A percentile compares a stretch with the other conserved stretches of the same genome.
These are phyloP conservation scores for Megaceryle maxima DNA, from an alignment of 2,113 vertebrate species.

Conservation along the genomic window DNA sequence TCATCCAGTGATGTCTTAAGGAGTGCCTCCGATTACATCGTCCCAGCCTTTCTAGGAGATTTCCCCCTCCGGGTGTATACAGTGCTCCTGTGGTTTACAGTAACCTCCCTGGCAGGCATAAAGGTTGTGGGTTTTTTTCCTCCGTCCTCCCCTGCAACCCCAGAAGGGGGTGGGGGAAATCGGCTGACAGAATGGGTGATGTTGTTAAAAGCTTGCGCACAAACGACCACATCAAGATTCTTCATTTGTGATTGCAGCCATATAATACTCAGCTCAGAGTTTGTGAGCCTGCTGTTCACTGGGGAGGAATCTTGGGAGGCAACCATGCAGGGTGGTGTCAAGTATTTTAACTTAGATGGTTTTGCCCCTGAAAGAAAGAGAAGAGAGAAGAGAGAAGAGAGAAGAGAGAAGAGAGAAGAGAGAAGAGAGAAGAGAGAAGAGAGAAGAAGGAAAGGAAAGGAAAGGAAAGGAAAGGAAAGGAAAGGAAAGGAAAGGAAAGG, in stretches of 20 bases:
- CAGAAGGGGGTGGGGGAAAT: background rate
- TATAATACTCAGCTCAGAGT: background rate
- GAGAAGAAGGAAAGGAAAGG: no score
- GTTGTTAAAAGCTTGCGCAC: background rate
- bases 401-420: no score
- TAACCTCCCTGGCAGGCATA: background rate
- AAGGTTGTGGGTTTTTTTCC: background rate
- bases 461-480: no score
- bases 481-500: no score
- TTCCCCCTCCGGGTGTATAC: background rate
- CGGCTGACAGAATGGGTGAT: conserved; percentile 7
- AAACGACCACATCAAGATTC: background rate
- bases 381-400: background rate
- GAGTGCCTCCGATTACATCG: background rate
- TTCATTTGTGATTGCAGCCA: background rate
- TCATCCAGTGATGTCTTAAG: background rate
- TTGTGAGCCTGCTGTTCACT: background rate
- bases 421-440: no score
- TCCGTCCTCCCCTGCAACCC: background rate
- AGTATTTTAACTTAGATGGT: background rate
- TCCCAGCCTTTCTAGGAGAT: background rate
- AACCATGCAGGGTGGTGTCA: background rate
- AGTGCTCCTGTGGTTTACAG: background rate
- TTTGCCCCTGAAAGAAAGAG: background rate
- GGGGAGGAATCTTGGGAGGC: background rate